Percentiles rank a stretch among this genome's conserved stretches.
These are phyloP conservation scores for Argyresthia goedartella DNA, from an alignment of 2,888 invertebrate genomes.

Conservation along the genomic window DNA sequence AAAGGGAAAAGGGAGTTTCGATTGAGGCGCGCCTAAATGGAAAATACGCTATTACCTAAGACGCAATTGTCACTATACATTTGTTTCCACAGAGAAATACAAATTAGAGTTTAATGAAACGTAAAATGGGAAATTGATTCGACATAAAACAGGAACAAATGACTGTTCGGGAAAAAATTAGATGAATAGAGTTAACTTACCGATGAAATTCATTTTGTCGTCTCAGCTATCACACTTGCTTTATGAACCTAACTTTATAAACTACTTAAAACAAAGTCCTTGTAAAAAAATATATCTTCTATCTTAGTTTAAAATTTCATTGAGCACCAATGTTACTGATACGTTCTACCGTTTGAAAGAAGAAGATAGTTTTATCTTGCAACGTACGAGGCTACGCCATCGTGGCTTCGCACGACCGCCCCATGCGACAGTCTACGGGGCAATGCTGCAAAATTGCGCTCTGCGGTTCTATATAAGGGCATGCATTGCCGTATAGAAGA, in stretches of 20 bases:
- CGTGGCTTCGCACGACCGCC: conserved; percentile 31
- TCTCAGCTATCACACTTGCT: conserved; percentile 30
- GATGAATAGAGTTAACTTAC: conserved; percentile 30
- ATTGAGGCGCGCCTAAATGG: no score
- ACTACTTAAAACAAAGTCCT: conserved; percentile 11
- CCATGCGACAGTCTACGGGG: conserved; percentile 39
- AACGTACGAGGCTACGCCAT: conserved; percentile 39
- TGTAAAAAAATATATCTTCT: not conserved
- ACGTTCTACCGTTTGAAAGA: conserved; percentile 12
- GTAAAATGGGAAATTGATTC: not conserved
- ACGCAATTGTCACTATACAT: no score
- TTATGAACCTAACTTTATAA: conserved; percentile 38
- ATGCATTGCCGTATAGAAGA: conserved; percentile 13
- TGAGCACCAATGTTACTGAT: conserved; percentile 51
- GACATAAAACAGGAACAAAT: not conserved
- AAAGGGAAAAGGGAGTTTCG: no score
- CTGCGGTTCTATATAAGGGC: conserved; percentile 35
- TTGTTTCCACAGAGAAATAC: not conserved
- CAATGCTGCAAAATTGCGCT: conserved; percentile 32
- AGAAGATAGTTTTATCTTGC: conserved; percentile 27
- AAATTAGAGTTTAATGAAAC: not conserved
- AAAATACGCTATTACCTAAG: no score
- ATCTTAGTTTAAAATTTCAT: conserved; percentile 6
- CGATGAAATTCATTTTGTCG: conserved; percentile 58
- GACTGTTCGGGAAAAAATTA: not conserved